Base-by-base conservation (phyloP, 1,140 invertebrate species). In the Coboldia fuscipes region DNA sequence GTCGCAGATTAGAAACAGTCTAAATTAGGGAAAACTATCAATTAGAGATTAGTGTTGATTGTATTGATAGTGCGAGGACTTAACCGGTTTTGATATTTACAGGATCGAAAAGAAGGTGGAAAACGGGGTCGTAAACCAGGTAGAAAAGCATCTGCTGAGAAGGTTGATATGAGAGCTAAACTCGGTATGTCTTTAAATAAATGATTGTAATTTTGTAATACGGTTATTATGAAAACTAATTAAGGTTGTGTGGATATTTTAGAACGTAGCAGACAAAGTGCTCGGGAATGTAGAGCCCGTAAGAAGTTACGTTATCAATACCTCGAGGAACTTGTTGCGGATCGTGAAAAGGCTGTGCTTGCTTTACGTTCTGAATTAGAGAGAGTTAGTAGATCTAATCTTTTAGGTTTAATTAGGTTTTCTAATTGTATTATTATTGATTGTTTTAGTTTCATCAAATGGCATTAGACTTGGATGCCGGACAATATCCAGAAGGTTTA, bases 281-380 rank as follows among this genome's bases (percentile, higher is more conserved):
- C 92, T 39, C 67, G 90, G 45, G 92, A 97, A 65, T 97, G 90
- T 56, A 71, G 92, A 42, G 90, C 90, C 23, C 66, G 92, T 26
- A 97, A 97, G 62, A 97, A 97, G 50, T 66, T 97, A 26, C 68
- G 92, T 17, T 94, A 96, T 57, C 90, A 97, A 57, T 97, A 97
- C 56, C 63, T 97, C 34, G 92, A 97, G 57, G 90, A 97, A 56
- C 58, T 97, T 33, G 90, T 97, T 2, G 66, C 77, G 2, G 84
- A 92, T 54, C 63, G 90, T 38, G 92, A 97, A 55, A 83, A 89
- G 45, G 84, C 90, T n/a, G 88, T 96, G 3, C 62, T 92, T 41
- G 68, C 76, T 6, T 60, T 97, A 12, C 66, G 84, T 41, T 75
- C 83, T 44, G 92, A 97, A 61, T 61, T 97, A 34, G 85, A 94